phyloP scores from a whole-genome alignment of 1,140 invertebrate genomes.

The Vanessa tameamea region DNA sequence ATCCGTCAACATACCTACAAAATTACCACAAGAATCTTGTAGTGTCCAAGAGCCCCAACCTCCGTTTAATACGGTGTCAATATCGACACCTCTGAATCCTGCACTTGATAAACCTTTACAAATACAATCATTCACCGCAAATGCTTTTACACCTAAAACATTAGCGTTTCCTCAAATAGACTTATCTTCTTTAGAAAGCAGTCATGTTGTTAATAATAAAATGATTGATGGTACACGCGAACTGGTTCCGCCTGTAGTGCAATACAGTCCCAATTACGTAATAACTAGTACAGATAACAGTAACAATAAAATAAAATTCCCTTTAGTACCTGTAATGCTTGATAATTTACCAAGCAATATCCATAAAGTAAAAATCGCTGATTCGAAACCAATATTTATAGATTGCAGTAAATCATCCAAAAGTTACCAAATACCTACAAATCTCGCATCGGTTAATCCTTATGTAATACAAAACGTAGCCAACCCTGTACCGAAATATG shows the following conservation, averaged over 20 bases:
- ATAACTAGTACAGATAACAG: not conserved
- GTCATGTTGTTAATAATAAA: not conserved
- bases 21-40: not conserved
- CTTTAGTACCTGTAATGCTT: not conserved
- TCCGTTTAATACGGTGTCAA: not conserved
- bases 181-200: not conserved
- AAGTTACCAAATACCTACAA: not conserved
- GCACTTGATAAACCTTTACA: not conserved
- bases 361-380: conserved; percentile 2
- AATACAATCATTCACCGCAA: not conserved
- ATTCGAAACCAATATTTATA: conserved; percentile 11
- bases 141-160: not conserved
- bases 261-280: not conserved
- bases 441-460: not conserved
- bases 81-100: not conserved
- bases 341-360: not conserved
- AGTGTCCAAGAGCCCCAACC: not conserved
- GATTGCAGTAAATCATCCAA: conserved; percentile 3
- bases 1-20: not conserved
- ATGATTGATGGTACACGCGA: not conserved
- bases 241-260: not conserved
- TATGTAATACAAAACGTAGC: not conserved
- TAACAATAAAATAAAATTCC: not conserved
- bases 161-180: not conserved
- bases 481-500: not conserved